phyloP scores from a whole-genome alignment of 2,888 invertebrate genomes.

The Drosophila birchii region DNA sequence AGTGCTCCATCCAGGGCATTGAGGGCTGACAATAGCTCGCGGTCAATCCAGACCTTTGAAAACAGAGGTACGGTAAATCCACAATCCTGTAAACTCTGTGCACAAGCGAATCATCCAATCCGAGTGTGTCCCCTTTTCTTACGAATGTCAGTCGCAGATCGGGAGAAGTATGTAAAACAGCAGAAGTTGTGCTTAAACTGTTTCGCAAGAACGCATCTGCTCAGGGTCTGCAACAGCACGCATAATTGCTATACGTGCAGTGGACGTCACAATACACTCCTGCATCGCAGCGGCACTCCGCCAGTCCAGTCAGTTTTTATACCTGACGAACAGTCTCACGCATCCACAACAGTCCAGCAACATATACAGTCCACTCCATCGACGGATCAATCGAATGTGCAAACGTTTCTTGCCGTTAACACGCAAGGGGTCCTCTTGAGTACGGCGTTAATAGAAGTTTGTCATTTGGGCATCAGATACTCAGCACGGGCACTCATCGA shows the following conservation, averaged over 20 bases:
- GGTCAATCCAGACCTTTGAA: constrained; percentile 1
- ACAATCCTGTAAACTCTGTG: not conserved
- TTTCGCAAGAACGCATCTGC: not conserved
- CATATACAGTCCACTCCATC: too few species aligned
- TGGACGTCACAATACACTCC: too few species aligned
- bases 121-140: not conserved
- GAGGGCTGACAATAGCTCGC: not conserved
- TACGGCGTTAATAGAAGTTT: too few species aligned
- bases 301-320: too few species aligned
- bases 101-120: not conserved
- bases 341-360: too few species aligned
- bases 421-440: too few species aligned
- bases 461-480: too few species aligned
- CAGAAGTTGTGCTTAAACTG: constrained; percentile 1
- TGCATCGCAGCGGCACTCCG: too few species aligned
- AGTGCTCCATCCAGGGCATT: not conserved
- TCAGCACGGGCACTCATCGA: too few species aligned
- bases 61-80: not conserved
- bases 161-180: not conserved
- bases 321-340: too few species aligned
- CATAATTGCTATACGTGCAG: constrained; percentile 1
- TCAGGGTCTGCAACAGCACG: not conserved
- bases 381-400: too few species aligned
- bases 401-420: too few species aligned
- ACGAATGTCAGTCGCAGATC: not conserved